phyloP scores from a whole-genome alignment of 1,140 invertebrate species.

The Pachypsylla venusta region DNA sequence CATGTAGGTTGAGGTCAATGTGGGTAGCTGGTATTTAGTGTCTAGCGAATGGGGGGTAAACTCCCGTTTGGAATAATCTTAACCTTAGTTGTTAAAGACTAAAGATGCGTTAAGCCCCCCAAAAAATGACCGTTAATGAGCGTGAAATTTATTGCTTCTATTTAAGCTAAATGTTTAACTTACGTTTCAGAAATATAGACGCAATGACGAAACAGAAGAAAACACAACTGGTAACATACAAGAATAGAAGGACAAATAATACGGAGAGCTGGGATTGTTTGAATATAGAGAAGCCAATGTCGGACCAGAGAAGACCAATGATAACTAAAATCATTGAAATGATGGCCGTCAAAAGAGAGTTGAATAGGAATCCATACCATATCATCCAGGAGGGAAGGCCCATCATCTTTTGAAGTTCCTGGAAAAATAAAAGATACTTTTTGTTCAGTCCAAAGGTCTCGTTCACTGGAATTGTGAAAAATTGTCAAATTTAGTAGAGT shows the following conservation, averaged over 20 bases:
- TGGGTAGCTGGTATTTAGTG: too few relatives aligned
- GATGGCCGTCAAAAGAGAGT: not conserved
- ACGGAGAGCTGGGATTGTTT: not conserved
- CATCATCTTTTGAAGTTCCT: constrained; percentile 5
- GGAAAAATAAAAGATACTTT: not conserved
- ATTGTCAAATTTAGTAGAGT: too few relatives aligned
- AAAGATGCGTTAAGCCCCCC: too few relatives aligned
- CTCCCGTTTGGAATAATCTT: too few relatives aligned
- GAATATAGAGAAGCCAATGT: not conserved
- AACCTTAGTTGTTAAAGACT: too few relatives aligned
- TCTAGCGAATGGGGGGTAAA: too few relatives aligned
- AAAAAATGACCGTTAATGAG: too few relatives aligned
- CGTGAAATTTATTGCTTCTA: too few relatives aligned
- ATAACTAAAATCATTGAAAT: not conserved
- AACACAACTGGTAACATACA: not conserved
- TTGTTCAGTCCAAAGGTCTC: too few relatives aligned
- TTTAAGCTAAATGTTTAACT: too few relatives aligned
- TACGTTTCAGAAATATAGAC: not conserved
- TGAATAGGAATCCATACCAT: constrained; percentile 4
- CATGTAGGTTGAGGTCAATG: too few relatives aligned
- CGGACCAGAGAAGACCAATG: not conserved
- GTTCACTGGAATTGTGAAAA: too few relatives aligned
- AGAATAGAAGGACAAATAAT: not conserved
- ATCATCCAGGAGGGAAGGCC: constrained; percentile 6
- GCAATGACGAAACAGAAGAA: not conserved